A percentile compares a stretch with the other conserved stretches of the same genome.
phyloP scores from a whole-genome alignment of 2,888 invertebrate genomes.

The Apodemia zela region DNA sequence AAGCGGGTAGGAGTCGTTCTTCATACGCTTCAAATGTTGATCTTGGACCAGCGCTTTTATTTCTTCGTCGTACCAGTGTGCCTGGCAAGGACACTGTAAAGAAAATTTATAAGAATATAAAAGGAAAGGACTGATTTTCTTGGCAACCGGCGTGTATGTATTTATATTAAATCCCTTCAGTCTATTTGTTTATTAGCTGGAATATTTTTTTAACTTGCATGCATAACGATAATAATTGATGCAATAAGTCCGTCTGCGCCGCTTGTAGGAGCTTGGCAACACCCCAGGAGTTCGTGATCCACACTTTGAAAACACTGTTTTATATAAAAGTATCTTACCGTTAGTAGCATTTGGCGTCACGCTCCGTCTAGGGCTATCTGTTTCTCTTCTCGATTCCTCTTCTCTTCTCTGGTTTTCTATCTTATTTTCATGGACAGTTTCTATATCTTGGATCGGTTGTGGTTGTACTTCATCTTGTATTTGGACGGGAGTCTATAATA shows the following conservation, averaged over 20 bases:
- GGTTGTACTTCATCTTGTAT: conserved; percentile 48
- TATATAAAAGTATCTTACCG: conserved; percentile 52
- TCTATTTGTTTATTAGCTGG: too few species aligned
- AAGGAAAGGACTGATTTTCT: too few species aligned
- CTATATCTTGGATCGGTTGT: conserved; percentile 33
- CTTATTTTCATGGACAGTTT: conserved; percentile 35
- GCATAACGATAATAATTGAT: too few species aligned
- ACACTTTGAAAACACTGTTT: too few species aligned
- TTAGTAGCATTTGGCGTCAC: conserved; percentile 70
- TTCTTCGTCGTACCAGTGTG: conserved; percentile 80
- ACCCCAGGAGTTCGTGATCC: too few species aligned
- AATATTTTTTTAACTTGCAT: too few species aligned
- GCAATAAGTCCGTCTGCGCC: too few species aligned
- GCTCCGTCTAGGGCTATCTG: conserved; percentile 69
- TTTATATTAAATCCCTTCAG: too few species aligned
- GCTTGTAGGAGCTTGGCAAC: too few species aligned
- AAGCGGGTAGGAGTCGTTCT: conserved; percentile 90
- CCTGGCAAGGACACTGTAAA: conserved; percentile 45
- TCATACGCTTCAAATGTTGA: conserved; percentile 93
- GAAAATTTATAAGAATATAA: not conserved
- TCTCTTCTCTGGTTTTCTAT: conserved; percentile 52
- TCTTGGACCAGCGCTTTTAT: conserved; percentile 84
- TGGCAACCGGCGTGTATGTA: too few species aligned
- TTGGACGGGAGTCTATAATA: conserved; percentile 48
- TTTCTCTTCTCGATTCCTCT: conserved; percentile 63